Percentiles rank a stretch among this genome's conserved stretches.
These are phyloP conservation scores for Marasmarcha lunaedactyla DNA, from an alignment of 2,888 invertebrate species.

Conservation along the genomic window DNA sequence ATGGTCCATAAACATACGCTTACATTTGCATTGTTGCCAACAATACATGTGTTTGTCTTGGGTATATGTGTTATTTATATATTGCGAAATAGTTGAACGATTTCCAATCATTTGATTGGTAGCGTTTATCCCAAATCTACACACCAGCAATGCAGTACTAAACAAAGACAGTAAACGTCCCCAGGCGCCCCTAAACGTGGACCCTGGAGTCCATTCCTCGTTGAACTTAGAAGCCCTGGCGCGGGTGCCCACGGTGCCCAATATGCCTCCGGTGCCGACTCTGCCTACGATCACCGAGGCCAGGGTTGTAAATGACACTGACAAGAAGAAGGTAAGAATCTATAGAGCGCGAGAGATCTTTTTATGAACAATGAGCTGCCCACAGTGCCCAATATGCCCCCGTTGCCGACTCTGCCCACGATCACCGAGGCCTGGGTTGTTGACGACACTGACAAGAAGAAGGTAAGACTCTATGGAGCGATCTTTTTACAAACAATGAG, in stretches of 20 bases:
- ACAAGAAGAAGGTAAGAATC: constrained; percentile 41
- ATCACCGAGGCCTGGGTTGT: constrained; percentile 86
- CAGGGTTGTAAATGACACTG: constrained; percentile 72
- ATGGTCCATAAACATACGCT: no score
- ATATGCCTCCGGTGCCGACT: constrained; percentile 87
- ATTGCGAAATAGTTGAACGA: no score
- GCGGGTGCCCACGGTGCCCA: constrained; percentile 72
- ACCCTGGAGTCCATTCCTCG: constrained; percentile 94
- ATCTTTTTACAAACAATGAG: no score
- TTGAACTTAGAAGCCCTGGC: constrained; percentile 81
- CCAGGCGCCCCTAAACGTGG: constrained; percentile 83
- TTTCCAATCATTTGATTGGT: no score
- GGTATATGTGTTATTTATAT: no score
- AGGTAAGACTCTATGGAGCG: no score
- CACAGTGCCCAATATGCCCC: constrained; percentile 82
- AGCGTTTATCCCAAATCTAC: no score
- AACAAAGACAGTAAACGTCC: constrained; percentile 3
- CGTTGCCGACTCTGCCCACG: constrained; percentile 88
- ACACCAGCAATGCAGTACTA: neutral
- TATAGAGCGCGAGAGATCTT: no score
- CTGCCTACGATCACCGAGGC: constrained; percentile 92
- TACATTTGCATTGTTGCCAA: no score
- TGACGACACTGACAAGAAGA: constrained; percentile 57
- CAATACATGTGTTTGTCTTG: no score
- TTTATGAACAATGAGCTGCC: no score